Evolutionary conservation across 2,113 vertebrate species (phyloP).

Genomic region (Phainopepla nitens): DNA sequence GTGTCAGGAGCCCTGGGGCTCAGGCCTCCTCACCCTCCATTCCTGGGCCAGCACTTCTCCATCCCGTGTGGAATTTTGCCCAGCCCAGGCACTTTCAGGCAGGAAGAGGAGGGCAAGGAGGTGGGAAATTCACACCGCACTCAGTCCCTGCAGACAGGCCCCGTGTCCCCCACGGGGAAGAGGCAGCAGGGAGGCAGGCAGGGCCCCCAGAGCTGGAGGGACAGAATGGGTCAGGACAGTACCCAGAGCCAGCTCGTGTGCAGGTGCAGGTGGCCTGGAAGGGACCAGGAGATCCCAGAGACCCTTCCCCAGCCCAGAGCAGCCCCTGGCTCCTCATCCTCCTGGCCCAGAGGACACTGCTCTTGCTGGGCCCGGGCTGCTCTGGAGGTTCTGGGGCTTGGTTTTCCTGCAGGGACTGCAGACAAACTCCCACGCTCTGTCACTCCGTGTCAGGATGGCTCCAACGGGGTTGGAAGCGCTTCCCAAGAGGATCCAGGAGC

Average conservation of each 20-base stretch:
- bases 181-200: neutral
- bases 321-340: neutral
- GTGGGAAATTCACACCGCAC: accelerated
- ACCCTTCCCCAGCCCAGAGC: accelerated
- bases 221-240: accelerated
- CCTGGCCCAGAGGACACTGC: neutral
- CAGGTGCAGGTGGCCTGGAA: neutral
- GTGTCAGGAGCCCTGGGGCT: neutral
- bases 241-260: neutral
- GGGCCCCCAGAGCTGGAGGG: neutral
- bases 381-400: accelerated
- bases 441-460: accelerated
- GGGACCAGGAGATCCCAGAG: neutral
- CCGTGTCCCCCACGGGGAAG: accelerated
- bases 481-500: neutral
- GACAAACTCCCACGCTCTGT: accelerated
- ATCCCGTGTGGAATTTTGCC: neutral
- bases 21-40: neutral
- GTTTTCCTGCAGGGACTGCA: neutral
- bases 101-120: accelerated
- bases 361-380: accelerated
- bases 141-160: accelerated
- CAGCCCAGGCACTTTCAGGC: neutral
- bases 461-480: accelerated
- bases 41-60: neutral